phyloP scores from a whole-genome alignment of 2,888 invertebrate genomes.

The Mongoloraphidia duomilia region DNA sequence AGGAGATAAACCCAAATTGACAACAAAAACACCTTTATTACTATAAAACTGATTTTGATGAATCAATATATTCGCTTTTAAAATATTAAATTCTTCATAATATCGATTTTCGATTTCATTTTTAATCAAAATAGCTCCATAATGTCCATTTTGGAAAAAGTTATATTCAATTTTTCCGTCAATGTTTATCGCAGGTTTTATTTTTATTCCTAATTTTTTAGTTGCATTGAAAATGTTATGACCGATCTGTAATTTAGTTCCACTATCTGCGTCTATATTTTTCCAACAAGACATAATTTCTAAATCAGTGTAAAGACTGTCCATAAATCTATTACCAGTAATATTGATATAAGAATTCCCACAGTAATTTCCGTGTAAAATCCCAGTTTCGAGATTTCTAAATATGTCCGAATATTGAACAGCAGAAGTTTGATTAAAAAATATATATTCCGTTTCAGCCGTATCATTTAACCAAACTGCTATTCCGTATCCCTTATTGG shows the following conservation, averaged over 20 bases:
- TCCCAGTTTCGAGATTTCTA: constrained; percentile 75
- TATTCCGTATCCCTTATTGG: constrained; percentile 78
- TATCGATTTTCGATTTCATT: constrained; percentile 45
- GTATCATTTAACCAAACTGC: constrained; percentile 86
- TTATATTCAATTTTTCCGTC: constrained; percentile 73
- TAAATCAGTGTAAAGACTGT: constrained; percentile 62
- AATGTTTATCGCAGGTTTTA: constrained; percentile 71
- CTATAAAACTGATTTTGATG: constrained; percentile 80
- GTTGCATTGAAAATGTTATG: constrained; percentile 74
- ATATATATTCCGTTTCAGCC: constrained; percentile 56
- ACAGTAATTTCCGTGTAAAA: constrained; percentile 89
- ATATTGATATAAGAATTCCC: constrained; percentile 73
- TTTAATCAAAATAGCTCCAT: constrained; percentile 72
- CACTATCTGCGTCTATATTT: constrained; percentile 28
- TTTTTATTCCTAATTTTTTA: constrained; percentile 55
- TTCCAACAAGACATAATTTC: constrained; percentile 76
- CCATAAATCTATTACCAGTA: constrained; percentile 80
- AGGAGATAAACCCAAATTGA: constrained; percentile 74
- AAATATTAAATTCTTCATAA: constrained; percentile 62
- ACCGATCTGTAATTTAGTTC: constrained; percentile 59
- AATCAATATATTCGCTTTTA: constrained; percentile 56
- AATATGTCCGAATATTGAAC: constrained; percentile 78
- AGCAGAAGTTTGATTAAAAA: constrained; percentile 72
- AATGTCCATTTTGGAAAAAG: constrained; percentile 66
- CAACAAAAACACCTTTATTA: constrained; percentile 80